A percentile compares a stretch with the other conserved stretches of the same genome.
Conservation (phyloP, 2,888 invertebrate genomes). For the Brachypalpus laphriformis region DNA sequence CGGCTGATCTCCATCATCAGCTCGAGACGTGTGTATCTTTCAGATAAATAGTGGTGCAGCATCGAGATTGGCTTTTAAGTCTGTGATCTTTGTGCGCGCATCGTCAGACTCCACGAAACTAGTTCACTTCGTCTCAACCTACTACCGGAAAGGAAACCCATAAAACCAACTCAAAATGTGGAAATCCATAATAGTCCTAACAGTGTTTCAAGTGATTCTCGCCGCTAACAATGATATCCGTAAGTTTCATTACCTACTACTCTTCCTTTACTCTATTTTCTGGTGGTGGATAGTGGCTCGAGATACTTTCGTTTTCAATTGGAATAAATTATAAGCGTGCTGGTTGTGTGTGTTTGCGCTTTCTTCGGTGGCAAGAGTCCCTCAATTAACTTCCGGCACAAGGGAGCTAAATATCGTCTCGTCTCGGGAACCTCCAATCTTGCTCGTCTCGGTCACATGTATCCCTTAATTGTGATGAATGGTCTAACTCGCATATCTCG, state of each 20-base stretch:
- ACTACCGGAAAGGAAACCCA: conserved; percentile 55
- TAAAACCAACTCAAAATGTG: conserved; percentile 75
- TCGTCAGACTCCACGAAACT: conserved; percentile 74
- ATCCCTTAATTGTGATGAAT: conserved; percentile 27
- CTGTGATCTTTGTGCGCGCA: conserved; percentile 72
- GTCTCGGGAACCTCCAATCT: conserved; percentile 26
- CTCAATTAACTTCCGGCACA: conserved; percentile 54
- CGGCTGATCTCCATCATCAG: conserved; percentile 19
- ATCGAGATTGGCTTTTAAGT: conserved; percentile 76
- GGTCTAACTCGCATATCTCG: conserved; percentile 4
- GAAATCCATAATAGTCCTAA: conserved; percentile 75
- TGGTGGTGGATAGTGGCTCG: conserved; percentile 15
- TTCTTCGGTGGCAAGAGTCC: conserved; percentile 12
- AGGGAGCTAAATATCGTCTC: conserved; percentile 25
- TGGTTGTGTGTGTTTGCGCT: conserved; percentile 13
- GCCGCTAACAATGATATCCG: conserved; percentile 77
- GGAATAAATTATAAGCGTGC: conserved; percentile 23
- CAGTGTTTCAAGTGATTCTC: conserved; percentile 75
- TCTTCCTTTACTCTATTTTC: background rate
- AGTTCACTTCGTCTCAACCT: conserved; percentile 62
- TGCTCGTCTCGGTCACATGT: conserved; percentile 6
- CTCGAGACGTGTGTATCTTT: conserved; percentile 63
- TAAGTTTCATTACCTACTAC: conserved; percentile 75
- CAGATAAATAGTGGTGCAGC: conserved; percentile 71
- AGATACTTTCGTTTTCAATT: conserved; percentile 68